Base-by-base conservation (phyloP, 1,140 invertebrate species). In the Sitobion miscanthi region DNA sequence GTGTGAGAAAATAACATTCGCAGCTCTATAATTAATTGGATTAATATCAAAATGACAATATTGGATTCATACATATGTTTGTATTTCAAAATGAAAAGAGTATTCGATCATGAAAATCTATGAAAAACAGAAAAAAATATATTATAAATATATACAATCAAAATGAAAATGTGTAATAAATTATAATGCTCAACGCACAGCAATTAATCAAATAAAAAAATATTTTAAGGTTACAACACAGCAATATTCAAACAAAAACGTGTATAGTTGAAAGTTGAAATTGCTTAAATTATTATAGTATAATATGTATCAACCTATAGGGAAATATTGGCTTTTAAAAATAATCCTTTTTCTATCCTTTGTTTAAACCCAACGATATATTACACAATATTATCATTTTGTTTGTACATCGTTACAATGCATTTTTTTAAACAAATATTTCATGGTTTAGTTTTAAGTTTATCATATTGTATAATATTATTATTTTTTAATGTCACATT, bases 201-300 rank as follows among this genome's bases (percentile, higher is more conserved):
- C n/a, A 69, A 69, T 69, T n/a, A 69, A 69, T 69, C 62, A 69
- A 69, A 69, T 69, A 69, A n/a, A 69, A 69, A 69, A n/a, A 69
- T 14, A 69, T n/a, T n/a, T 69, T 69, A n/a, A 69, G 17, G 30
- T 69, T 69, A 4, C 30, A 69, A n/a, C 9, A 14, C 62, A 30
- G 25, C 5, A 69, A n/a, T n/a, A 69, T 69, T 69, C 30, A 69
- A 69, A n/a, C 11, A 69, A 69, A 69, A 30, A 69, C 62, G 62
- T 69, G 4, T n/a, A 69, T n/a, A 0, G 62, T 69, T 69, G 62
- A 69, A 69, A 69, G 11, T 69, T 69, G 30, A 69, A n/a, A 69
- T 69, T 69, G 62, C 62, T 69, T 69, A 17, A 69, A 69, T 69
- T n/a, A n/a, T n/a, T 69, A 69, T 69, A 69, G n/a, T 69, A n/a